Base-by-base conservation (phyloP, 2,113 vertebrate genomes). In the Pleuronectes platessa region DNA sequence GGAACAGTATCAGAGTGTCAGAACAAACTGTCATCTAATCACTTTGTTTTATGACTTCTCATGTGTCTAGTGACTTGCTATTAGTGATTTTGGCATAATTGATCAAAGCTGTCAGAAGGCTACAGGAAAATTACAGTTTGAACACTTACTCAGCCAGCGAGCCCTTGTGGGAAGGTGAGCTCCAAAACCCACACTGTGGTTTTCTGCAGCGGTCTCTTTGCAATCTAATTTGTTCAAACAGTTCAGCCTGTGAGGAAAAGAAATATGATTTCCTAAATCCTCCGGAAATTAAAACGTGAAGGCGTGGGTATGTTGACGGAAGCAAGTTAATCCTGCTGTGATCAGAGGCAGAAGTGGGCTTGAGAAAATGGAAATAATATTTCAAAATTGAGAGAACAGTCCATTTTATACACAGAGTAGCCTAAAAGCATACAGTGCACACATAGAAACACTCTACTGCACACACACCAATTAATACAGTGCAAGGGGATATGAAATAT, bases 241-340 rank as follows among this genome's bases (percentile, higher is more conserved):
- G 68, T 78, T 83, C 70, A 76, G 81, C 53, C 75, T 72, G 59
- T 24, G 68, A 77, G 53, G 51, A 82, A 56, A 77, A 31, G 31
- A 79, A 81, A 76, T 76, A 64, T 73, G 61, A 77, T 84, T 82
- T 85, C 61, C 86, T 77, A 85, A 89, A 92, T 88, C 88, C 83
- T 73, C 81, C 81, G 77, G 68, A 87, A 87, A 92, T 89, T 86
- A 90, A 89, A 85, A 85, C 13, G 18, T 69, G 79, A 84, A 85
- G 75, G 71, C 64, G 76, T 24, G 58, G 64, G 60, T 83, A 85
- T 83, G 85, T 83, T 85, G 83, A 86, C 31, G 26, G 70, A 85
- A 76, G 45, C 12, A 14, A 81, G 70, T 58, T 90, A 86, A 90
- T 88, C 84, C 83, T 70, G 71, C 69, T 71, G 86, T 83, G 82